Conservation (phyloP, 2,797 vertebrate genomes). For the Oophaga sylvatica region DNA sequence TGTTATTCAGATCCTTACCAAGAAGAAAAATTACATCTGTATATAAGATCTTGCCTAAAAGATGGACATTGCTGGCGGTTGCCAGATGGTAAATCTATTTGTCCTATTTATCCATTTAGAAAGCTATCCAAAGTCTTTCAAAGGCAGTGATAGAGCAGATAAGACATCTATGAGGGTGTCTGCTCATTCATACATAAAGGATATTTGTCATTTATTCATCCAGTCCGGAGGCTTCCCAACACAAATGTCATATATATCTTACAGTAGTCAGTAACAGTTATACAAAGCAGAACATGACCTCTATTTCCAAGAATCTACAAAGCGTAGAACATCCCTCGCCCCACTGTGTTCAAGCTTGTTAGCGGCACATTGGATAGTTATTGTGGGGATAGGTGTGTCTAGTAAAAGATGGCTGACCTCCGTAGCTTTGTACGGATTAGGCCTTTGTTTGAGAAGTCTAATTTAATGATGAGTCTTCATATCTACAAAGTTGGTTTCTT, state of each 20-base stretch:
- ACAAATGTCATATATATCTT: constrained; percentile 7
- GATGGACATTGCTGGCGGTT: background rate
- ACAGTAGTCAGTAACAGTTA: background rate
- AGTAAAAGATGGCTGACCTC: constrained; percentile 55
- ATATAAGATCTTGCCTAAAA: background rate
- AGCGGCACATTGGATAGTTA: constrained; percentile 28
- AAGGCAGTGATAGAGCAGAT: background rate
- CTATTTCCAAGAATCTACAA: constrained; percentile 34
- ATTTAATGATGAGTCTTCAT: constrained; percentile 61
- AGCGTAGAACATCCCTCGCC: constrained; percentile 13
- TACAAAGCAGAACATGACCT: constrained; percentile 2
- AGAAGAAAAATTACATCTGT: background rate
- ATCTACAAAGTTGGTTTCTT: constrained; percentile 59
- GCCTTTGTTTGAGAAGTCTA: constrained; percentile 57
- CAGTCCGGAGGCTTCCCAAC: background rate
- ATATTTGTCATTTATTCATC: background rate
- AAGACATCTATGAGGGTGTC: background rate
- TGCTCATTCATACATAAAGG: background rate
- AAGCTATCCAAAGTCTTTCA: background rate
- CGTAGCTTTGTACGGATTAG: constrained; percentile 53
- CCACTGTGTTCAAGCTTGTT: constrained; percentile 59
- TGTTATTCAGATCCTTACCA: background rate
- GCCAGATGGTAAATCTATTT: background rate
- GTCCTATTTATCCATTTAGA: background rate
- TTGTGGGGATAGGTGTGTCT: constrained; percentile 55